Conservation (phyloP, 2,113 vertebrate species). For the Erpornis zantholeuca region DNA sequence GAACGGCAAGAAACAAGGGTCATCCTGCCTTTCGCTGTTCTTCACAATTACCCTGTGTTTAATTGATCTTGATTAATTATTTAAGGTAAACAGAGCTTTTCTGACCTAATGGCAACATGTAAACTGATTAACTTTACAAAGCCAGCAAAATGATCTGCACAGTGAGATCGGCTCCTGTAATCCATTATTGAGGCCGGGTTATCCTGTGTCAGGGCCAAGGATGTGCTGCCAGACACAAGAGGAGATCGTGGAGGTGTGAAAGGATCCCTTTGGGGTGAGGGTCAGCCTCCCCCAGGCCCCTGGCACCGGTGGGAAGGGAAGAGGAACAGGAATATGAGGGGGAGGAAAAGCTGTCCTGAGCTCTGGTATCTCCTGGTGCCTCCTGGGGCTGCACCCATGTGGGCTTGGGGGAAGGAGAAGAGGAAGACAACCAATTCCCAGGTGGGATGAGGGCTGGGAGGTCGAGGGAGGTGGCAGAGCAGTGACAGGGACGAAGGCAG, state of each 20-base stretch:
- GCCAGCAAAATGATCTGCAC: constrained; percentile 20
- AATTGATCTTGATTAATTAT: constrained; percentile 58
- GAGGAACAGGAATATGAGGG: background rate
- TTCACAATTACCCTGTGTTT: background rate
- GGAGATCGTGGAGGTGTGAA: accelerated
- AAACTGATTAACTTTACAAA: constrained; percentile 52
- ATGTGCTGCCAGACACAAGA: background rate
- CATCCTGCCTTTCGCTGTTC: background rate
- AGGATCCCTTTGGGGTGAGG: no score
- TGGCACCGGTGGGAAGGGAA: no score
- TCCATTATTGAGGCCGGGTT: background rate
- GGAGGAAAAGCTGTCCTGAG: background rate
- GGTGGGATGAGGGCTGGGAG: background rate
- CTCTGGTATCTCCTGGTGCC: accelerated
- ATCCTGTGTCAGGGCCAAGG: background rate
- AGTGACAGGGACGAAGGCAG: accelerated
- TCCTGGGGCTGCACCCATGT: background rate
- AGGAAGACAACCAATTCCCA: accelerated
- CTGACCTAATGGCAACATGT: constrained; percentile 32
- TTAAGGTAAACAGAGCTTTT: constrained; percentile 28
- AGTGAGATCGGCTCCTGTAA: background rate
- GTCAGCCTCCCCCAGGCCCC: background rate
- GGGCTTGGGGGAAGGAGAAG: background rate
- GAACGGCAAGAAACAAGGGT: background rate
- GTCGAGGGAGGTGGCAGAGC: background rate